Conservation (phyloP, 2,113 vertebrate genomes). For the Cricetomys ansorgei region DNA sequence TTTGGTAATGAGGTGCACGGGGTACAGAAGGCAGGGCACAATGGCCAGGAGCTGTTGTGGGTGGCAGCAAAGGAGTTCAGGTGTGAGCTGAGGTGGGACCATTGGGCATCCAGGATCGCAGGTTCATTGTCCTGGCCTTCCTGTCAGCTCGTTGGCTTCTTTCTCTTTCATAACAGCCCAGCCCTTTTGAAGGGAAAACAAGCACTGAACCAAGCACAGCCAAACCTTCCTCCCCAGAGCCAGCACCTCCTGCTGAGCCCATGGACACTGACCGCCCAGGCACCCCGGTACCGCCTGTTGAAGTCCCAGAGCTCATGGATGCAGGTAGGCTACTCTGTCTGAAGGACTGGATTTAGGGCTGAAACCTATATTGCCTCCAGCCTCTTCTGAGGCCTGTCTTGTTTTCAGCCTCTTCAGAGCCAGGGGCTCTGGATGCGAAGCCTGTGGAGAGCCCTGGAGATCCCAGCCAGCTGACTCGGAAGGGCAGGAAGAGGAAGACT, state of each 20-base stretch:
- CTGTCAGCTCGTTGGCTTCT: background rate
- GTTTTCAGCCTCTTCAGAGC: constrained; percentile 84
- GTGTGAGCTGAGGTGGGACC: fast-evolving
- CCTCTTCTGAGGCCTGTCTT: constrained; percentile 56
- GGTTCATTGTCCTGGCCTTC: background rate
- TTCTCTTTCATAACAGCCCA: constrained; percentile 83
- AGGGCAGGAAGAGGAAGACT: constrained; percentile 95
- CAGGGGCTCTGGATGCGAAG: constrained; percentile 86
- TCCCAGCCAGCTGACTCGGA: constrained; percentile 88
- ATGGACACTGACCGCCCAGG: constrained; percentile 93
- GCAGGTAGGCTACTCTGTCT: constrained; percentile 80
- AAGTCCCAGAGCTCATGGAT: constrained; percentile 91
- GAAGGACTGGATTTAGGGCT: background rate
- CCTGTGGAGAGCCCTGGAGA: constrained; percentile 79
- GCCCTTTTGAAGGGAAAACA: constrained; percentile 92
- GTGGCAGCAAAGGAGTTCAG: background rate
- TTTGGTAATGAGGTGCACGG: background rate
- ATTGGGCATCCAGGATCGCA: background rate
- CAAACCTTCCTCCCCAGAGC: constrained; percentile 94
- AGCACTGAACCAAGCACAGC: constrained; percentile 83
- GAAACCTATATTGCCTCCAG: constrained; percentile 68
- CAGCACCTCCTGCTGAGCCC: constrained; percentile 84
- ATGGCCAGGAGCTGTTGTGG: background rate
- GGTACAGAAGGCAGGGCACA: background rate
- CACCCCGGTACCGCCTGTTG: constrained; percentile 93